A percentile compares a stretch with the other conserved stretches of the same genome.
These are phyloP conservation scores for Urocyon cinereoargenteus DNA, from an alignment of 2,797 vertebrate species.

Conservation along the genomic window DNA sequence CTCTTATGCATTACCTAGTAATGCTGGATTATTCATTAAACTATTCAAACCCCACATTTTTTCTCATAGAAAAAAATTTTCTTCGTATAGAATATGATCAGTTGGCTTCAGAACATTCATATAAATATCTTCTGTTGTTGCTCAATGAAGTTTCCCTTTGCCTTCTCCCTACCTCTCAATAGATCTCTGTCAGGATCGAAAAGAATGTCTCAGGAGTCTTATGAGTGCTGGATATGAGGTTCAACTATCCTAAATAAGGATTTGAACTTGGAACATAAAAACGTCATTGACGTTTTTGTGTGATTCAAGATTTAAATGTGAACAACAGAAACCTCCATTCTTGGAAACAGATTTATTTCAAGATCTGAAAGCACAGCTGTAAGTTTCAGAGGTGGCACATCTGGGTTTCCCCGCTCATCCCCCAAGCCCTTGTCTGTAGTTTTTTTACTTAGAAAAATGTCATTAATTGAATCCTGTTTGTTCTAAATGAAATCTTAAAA, in stretches of 20 bases:
- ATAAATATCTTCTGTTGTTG: not conserved
- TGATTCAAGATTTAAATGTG: not conserved
- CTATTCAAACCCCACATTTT: conserved; percentile 6
- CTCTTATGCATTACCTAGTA: not conserved
- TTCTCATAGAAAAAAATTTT: not conserved
- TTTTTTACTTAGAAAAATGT: not conserved
- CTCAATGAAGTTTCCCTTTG: not conserved
- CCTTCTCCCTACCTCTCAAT: not conserved
- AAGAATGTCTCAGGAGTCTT: not conserved
- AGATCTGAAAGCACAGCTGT: conserved; percentile 68
- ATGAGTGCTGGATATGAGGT: not conserved
- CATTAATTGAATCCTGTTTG: not conserved
- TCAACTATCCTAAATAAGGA: not conserved
- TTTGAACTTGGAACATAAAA: conserved; percentile 50
- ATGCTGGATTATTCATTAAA: conserved; percentile 45
- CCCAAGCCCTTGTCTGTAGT: not conserved
- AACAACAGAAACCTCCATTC: conserved; percentile 66
- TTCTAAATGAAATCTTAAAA: conserved; percentile 6
- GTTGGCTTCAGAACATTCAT: not conserved
- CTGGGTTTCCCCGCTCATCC: conserved; percentile 29
- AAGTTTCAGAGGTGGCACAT: conserved; percentile 64
- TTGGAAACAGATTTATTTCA: conserved; percentile 62
- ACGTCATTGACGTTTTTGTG: not conserved
- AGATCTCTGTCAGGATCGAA: not conserved
- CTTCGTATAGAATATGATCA: not conserved